Evolutionary conservation across 2,888 invertebrate species (phyloP).

Genomic region (Branchellion lobata): DNA sequence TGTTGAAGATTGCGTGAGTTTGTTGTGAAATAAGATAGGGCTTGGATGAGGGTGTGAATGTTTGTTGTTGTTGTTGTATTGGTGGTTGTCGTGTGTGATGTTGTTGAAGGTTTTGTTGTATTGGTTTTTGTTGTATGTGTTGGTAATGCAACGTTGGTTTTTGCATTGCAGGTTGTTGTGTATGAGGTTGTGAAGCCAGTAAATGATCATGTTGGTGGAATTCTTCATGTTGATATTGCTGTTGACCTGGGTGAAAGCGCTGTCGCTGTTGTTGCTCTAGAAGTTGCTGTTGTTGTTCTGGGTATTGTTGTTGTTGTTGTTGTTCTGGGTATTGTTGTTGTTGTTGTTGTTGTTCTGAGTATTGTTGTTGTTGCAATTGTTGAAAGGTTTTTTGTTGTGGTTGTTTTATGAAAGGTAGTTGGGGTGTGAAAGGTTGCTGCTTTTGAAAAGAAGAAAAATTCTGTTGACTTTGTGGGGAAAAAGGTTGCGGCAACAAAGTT

Average conservation of each 20-base stretch:
- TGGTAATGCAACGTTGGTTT: neutral
- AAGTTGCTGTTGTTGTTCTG: no score
- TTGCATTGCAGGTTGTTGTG: neutral
- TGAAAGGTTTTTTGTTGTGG: no score
- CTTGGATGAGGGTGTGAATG: neutral
- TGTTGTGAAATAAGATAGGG: neutral
- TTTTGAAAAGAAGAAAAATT: no score
- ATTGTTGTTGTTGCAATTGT: no score
- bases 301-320: no score
- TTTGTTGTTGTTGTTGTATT: neutral
- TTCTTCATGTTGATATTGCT: neutral
- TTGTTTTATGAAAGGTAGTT: no score
- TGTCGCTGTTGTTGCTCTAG: no score
- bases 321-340: no score
- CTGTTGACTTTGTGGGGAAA: no score
- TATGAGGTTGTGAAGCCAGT: neutral
- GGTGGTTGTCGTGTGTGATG: neutral
- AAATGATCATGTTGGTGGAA: neutral
- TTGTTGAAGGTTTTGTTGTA: neutral
- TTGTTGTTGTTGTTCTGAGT: no score
- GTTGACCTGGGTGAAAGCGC: no score
- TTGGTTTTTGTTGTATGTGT: neutral
- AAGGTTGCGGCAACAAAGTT: neutral
- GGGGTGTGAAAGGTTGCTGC: no score
- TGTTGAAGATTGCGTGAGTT: constrained; percentile 1